Base-by-base conservation (phyloP, 2,888 invertebrate species). In the Spisula subtruncata region DNA sequence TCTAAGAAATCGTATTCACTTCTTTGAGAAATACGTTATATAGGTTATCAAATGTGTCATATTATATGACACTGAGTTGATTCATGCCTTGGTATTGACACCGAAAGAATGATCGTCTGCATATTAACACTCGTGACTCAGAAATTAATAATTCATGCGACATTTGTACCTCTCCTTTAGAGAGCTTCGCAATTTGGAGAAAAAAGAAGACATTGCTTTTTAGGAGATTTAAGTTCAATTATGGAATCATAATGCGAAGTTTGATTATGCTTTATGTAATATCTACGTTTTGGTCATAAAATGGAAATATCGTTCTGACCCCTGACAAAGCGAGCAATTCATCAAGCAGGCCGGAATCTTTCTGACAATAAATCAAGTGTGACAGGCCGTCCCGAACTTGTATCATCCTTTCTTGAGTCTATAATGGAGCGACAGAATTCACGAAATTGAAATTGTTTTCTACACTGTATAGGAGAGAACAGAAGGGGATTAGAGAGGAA, bases 281-380 rank as follows among this genome's bases (percentile, higher is more conserved):
- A 91, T 91, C 89, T 87, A 85, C 83, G 86, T 85, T 86, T 82
- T 54, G 75, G 86, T 91, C 71, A 91, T 91, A 86, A 87, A 91
- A 90, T 51, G 41, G 87, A 81, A 84, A 85, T 83, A 84, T 88
- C 84, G 46, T 84, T 83, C 84, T 87, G 89, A 89, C 90, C 85
- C 75, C 85, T 91, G 85, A 89, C 90, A 91, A 83, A 84, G 79
- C 56, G 35, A 20, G 75, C 89, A 89, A 89, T 91, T 91, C 89
- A 91, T 91, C 90, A 91, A 82, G 51, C 86, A 85, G 46, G 32
- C 56, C 46, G 86, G 84, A 86, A 83, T 86, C 90, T 88, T 82
- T 83, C 48, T 66, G 60, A 86, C 82, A 56, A 88, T 90, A 90
- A 88, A 90, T 90, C 90, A 88, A 48, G 25, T 54, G 66, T 87